These are phyloP conservation scores for Acomys russatus DNA, from an alignment of 2,797 vertebrate genomes.

Conservation along the genomic window DNA sequence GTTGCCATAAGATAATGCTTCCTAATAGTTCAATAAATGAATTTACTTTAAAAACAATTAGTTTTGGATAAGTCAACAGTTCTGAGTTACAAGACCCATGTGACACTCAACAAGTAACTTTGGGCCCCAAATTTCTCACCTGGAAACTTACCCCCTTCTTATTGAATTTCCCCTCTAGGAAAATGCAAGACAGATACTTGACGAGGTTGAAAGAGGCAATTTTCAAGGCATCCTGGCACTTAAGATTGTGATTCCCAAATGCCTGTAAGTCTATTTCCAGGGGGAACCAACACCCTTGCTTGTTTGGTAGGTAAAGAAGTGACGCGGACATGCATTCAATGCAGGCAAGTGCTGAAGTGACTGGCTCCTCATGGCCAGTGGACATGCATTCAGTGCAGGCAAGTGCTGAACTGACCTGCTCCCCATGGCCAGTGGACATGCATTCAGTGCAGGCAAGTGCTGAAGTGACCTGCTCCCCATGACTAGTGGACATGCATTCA, in stretches of 20 bases:
- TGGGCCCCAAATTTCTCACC: background rate
- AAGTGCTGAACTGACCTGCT: background rate
- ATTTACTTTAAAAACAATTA: conserved; percentile 1
- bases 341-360: background rate
- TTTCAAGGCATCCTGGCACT: background rate
- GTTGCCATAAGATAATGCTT: conserved; percentile 18
- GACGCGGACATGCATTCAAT: background rate
- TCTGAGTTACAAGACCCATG: background rate
- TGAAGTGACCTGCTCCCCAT: background rate
- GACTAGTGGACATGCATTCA: background rate
- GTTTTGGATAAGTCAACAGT: background rate
- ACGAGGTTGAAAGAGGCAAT: background rate
- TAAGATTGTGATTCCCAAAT: background rate
- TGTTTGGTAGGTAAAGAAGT: background rate
- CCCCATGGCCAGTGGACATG: background rate
- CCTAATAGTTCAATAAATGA: background rate
- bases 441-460: background rate
- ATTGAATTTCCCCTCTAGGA: background rate
- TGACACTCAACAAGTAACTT: background rate
- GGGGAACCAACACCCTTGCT: background rate
- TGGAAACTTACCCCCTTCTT: background rate
- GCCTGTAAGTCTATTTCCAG: background rate
- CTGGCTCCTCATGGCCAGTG: background rate
- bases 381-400: background rate
- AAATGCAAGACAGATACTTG: background rate